These are phyloP conservation scores for Bovichtus variegatus DNA, from an alignment of 2,797 vertebrate species.

Conservation along the genomic window DNA sequence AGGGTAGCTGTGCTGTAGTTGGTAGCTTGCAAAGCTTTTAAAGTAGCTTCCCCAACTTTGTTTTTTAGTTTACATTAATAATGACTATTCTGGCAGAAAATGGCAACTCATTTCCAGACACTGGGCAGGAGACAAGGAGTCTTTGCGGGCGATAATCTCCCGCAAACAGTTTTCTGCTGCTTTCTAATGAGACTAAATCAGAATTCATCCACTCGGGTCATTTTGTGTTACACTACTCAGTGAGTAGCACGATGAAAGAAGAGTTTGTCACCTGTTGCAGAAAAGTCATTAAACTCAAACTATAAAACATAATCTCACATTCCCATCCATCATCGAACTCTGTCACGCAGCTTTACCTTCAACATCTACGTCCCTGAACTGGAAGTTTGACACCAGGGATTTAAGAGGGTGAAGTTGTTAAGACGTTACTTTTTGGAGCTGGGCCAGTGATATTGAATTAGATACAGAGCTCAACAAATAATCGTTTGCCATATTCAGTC, in stretches of 20 bases:
- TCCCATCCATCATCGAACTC: not conserved
- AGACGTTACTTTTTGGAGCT: constrained; percentile 22
- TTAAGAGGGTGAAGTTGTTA: constrained; percentile 36
- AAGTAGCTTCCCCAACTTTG: no score
- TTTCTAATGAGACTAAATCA: not conserved
- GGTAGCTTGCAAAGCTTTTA: no score
- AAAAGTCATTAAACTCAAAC: not conserved
- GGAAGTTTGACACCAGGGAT: constrained; percentile 10
- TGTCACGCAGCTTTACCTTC: not conserved
- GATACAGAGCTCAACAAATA: constrained; percentile 33
- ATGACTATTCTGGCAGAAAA: not conserved
- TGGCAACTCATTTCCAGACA: not conserved
- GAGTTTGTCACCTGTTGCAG: not conserved
- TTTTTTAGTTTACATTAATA: not conserved
- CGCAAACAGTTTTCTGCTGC: not conserved
- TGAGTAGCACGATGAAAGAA: no score
- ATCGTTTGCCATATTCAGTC: constrained; percentile 7
- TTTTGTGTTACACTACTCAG: not conserved
- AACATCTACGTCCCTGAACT: constrained; percentile 10
- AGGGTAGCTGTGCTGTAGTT: no score
- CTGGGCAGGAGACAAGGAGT: not conserved
- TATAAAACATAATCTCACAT: not conserved
- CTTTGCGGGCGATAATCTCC: not conserved
- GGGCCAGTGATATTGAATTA: constrained; percentile 25
- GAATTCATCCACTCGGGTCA: constrained; percentile 2